Percentiles rank a stretch among this genome's conserved stretches.
Conservation (phyloP, 2,113 vertebrate species). For the Pavo muticus region DNA sequence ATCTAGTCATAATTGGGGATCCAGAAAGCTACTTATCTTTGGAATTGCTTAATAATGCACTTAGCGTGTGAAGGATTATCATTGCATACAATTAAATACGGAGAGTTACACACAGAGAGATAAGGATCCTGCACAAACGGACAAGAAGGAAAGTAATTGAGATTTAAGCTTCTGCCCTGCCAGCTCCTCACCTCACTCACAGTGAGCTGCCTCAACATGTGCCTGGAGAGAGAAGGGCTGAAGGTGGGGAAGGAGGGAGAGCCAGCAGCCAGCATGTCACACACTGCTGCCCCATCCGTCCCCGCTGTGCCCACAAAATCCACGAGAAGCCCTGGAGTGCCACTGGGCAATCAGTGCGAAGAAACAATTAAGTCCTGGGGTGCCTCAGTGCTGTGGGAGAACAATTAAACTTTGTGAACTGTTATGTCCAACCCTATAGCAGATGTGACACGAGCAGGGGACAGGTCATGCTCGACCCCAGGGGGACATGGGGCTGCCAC, state of each 20-base stretch:
- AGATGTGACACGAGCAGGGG: background rate
- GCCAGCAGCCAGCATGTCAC: background rate
- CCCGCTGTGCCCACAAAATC: background rate
- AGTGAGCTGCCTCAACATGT: constrained; percentile 25
- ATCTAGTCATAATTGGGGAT: constrained; percentile 22
- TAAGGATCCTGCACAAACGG: constrained; percentile 56
- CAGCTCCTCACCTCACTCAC: constrained; percentile 28
- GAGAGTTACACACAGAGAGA: background rate
- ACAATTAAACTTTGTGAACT: constrained; percentile 23
- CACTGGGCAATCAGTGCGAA: background rate
- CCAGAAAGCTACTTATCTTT: constrained; percentile 23
- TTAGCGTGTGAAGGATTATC: constrained; percentile 7
- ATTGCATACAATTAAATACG: background rate
- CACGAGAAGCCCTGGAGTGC: constrained; percentile 6
- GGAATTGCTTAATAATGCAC: constrained; percentile 13
- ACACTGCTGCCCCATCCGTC: background rate
- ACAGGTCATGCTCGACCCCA: rapidly evolving
- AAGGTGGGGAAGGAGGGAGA: background rate
- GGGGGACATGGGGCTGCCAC: background rate
- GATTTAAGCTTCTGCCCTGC: constrained; percentile 28
- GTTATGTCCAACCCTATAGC: background rate
- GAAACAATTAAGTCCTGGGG: constrained; percentile 24
- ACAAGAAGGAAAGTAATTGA: constrained; percentile 36
- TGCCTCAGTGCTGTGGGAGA: background rate
- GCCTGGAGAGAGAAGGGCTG: background rate